These are phyloP conservation scores for Drosophila truncata DNA, from an alignment of 1,140 invertebrate species.

Conservation along the genomic window DNA sequence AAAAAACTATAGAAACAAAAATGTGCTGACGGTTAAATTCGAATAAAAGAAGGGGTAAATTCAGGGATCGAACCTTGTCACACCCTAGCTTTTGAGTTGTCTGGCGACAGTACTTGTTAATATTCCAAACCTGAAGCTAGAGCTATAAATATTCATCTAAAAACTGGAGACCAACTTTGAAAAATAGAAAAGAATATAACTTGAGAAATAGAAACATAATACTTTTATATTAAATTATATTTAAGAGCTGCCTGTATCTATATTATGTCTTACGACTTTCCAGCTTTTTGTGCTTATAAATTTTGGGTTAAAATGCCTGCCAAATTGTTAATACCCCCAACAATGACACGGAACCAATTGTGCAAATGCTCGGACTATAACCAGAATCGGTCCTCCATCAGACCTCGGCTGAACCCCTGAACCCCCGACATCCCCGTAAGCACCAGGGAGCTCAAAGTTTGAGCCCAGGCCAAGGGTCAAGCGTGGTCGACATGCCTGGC, in stretches of 20 bases:
- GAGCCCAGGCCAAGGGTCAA: slow-evolving; percentile 50
- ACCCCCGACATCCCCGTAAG: slow-evolving; percentile 21
- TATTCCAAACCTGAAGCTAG: background rate
- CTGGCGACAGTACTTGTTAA: background rate
- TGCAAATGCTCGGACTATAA: slow-evolving; percentile 14
- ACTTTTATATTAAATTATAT: background rate
- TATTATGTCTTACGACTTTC: too few relatives aligned
- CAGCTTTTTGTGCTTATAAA: background rate
- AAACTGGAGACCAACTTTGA: background rate
- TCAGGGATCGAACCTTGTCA: slow-evolving; percentile 8
- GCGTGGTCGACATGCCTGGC: slow-evolving; percentile 46
- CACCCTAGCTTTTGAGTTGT: slow-evolving; percentile 3
- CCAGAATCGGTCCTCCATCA: slow-evolving; percentile 13
- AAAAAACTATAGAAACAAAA: slow-evolving; percentile 19
- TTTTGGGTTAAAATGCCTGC: background rate
- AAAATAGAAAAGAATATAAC: background rate
- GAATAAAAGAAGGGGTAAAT: slow-evolving; percentile 10
- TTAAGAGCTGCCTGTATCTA: background rate
- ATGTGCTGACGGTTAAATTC: slow-evolving; percentile 44
- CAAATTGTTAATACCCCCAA: background rate
- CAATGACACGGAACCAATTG: background rate
- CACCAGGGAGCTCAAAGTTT: slow-evolving; percentile 11
- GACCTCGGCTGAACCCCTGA: slow-evolving; percentile 34
- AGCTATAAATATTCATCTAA: background rate
- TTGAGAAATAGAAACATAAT: background rate